These are phyloP conservation scores for Thalassaphorura encarpata DNA, from an alignment of 1,140 invertebrate species.

Conservation along the genomic window DNA sequence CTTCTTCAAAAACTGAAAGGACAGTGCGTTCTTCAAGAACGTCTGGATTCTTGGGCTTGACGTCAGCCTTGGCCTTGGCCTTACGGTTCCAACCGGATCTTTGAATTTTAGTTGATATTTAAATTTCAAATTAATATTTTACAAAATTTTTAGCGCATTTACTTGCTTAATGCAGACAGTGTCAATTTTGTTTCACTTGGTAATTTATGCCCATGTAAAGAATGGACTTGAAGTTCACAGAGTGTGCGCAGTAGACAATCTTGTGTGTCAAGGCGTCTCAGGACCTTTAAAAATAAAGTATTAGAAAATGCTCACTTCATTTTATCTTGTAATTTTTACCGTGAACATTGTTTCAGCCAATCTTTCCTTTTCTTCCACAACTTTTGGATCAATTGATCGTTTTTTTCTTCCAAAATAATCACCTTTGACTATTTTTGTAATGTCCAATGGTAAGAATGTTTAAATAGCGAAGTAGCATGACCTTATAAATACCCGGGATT, in stretches of 20 bases:
- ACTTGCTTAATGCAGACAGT: slow-evolving; percentile 29
- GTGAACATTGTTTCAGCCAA: slow-evolving; percentile 32
- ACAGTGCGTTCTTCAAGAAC: slow-evolving; percentile 27
- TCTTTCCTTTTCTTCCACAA: slow-evolving; percentile 23
- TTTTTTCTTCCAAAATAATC: slow-evolving; percentile 20
- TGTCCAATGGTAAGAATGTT: slow-evolving; percentile 22
- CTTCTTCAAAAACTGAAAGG: slow-evolving; percentile 31
- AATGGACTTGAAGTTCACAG: slow-evolving; percentile 29
- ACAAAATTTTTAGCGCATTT: no score
- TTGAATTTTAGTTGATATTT: no score
- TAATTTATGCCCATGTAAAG: slow-evolving; percentile 19
- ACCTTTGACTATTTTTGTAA: slow-evolving; percentile 20
- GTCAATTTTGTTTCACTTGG: slow-evolving; percentile 28
- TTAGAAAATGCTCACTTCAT: neutral
- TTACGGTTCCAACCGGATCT: slow-evolving; percentile 30
- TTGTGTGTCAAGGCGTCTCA: slow-evolving; percentile 30
- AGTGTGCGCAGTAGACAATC: slow-evolving; percentile 29
- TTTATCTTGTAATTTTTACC: slow-evolving; percentile 8
- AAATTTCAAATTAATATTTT: no score
- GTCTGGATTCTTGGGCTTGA: slow-evolving; percentile 14
- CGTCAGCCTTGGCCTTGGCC: slow-evolving; percentile 4
- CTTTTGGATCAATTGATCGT: slow-evolving; percentile 11
- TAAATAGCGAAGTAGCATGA: slow-evolving; percentile 24
- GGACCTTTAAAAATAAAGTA: slow-evolving; percentile 18
- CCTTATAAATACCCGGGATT: slow-evolving; percentile 4